Base-by-base conservation (phyloP, 1,140 invertebrate species). In the Lanistes nyassanus region DNA sequence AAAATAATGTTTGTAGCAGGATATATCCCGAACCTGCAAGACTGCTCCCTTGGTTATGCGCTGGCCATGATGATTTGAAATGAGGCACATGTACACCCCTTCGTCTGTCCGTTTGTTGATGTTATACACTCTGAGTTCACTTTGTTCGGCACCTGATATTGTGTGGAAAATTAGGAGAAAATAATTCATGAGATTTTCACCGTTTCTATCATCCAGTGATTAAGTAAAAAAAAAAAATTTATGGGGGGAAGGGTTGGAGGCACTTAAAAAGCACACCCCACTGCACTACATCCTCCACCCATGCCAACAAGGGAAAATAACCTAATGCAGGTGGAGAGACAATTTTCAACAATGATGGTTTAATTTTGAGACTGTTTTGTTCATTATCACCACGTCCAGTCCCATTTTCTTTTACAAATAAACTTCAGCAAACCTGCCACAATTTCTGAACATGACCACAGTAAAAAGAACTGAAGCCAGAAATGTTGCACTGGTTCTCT, bases 71-170 rank as follows among this genome's bases (percentile, higher is more conserved):
- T 62, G 53, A 47, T 73, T 76, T 26, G 72, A 71, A 19, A 80
- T 68, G 65, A 79, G 62, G 66, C 81, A 82, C 60, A 73, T 75
- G 73, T 80, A 82, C 19, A 76, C 29, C 21, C 81, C 81, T 51
- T 79, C 69, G n/a, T 60, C 34, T 4, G 76, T 67, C 42, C 75
- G 66, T 47, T 77, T 62, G 42, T 76, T 77, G 3, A 82, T 26
- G 19, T 77, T 77, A 55, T 78, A 74, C 42, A 82, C 37, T 0
- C 64, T 66, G 21, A 75, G 53, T n/a, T 80, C 79, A 74, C 76
- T 73, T 34, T 77, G 72, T 5, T 56, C 74, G 21, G 74, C 75
- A 65, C 70, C 81, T 82, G 31, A n/a, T 60, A 67, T 16, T 6
- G 36, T 11, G 11, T 7, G 1, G 23, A n/a, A 37, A 67, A 29